Evolutionary conservation across 2,113 vertebrate species (phyloP), one percentile per base, ranked within the genome.

Genomic region (Heteronetta atricapilla): DNA sequence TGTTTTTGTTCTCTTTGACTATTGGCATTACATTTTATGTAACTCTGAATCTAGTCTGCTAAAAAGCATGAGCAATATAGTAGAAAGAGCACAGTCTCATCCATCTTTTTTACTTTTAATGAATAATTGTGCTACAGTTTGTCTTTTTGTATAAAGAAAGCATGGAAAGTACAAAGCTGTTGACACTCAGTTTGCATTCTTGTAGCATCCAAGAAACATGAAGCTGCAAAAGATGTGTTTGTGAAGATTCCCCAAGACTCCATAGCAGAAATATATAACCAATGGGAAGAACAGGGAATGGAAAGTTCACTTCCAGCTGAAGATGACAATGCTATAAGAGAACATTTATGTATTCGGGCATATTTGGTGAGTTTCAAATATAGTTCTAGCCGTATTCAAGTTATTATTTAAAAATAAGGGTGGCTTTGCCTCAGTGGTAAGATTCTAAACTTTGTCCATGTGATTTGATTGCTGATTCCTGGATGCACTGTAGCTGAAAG

Each of bases 221-320:
- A 99, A 34, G 99, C 99, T 79, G 99, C 99, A 67, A 99, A 99
- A 94, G 98, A 98, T 31, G 99, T 99, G 38, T 99, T 99, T 91
- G 98, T 98, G 81, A 99, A 99, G 97, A 99, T 99, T 40, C 99
- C 99, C 2, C 99, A 98, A 56, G 99, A 99, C 90, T 99, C 99
- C 2, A 99, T 99, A 98, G 98, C 98, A 82, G 99, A 99, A 95
- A 99, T 99, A 56, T 99, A 98, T 96, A 98, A 97, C 86, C 99
- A 99, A 38, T 99, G 99, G 99, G 98, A 99, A 31, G 98, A 98
- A 29, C 97, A 98, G 56, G 98, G 98, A 86, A 98, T 99, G 98
- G 98, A 98, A 60, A 96, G 95, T n/a, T 97, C 98, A 0, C 98
- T 99, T 52, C 98, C 98, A 38, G 98, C 99, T 3, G 99, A 99